Percentiles rank a stretch among this genome's conserved stretches.
phyloP scores from a whole-genome alignment of 1,140 invertebrate genomes.

The Tetraneura akinire region DNA sequence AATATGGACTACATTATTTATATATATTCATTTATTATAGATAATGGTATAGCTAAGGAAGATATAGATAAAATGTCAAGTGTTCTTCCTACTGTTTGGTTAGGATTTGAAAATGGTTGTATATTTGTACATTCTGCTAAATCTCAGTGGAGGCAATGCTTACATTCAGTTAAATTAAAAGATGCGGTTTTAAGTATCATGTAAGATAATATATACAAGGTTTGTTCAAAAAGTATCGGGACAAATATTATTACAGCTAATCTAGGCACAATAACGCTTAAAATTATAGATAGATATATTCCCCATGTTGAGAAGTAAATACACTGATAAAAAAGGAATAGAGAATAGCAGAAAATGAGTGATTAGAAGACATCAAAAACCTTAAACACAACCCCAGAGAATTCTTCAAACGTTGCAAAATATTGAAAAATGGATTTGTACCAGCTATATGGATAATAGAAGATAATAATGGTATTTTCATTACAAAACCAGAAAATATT shows the following conservation, averaged over 20 bases:
- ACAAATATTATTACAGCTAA: no score
- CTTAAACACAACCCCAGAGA: slow-evolving; percentile 26
- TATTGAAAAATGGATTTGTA: no score
- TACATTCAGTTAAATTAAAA: slow-evolving; percentile 77
- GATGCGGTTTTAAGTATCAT: slow-evolving; percentile 84
- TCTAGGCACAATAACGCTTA: no score
- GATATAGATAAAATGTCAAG: slow-evolving; percentile 72
- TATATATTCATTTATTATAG: slow-evolving; percentile 50
- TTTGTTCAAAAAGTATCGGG: no score
- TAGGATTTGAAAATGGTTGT: slow-evolving; percentile 90
- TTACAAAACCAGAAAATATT: slow-evolving; percentile 21
- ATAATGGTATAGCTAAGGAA: slow-evolving; percentile 56
- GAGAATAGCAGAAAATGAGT: slow-evolving; percentile 13
- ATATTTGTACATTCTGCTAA: slow-evolving; percentile 95
- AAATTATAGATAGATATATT: no score
- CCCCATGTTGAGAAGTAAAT: no score
- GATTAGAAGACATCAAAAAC: slow-evolving; percentile 4
- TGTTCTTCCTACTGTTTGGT: slow-evolving; percentile 94
- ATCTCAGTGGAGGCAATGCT: slow-evolving; percentile 86
- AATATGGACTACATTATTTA: no score
- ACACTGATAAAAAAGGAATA: background rate
- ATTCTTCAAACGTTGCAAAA: slow-evolving; percentile 5
- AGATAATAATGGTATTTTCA: background rate
- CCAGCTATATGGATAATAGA: no score
- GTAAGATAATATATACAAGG: slow-evolving; percentile 64